Conservation (phyloP, 35 echinoderm and acorn worm genomes). For the Lytechinus pictus region DNA sequence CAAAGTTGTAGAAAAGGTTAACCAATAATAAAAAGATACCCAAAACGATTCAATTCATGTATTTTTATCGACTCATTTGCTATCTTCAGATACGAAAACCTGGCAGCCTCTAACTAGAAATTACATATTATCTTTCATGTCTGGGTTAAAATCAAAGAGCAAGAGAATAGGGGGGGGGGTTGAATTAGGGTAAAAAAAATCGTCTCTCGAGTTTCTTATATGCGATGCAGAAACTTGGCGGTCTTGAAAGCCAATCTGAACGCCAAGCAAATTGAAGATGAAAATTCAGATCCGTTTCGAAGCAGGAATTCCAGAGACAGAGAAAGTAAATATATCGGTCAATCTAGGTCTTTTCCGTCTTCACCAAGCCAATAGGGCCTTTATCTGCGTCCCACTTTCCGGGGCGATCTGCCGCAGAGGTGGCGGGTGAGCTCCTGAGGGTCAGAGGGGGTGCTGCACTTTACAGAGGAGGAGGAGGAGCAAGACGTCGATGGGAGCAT, state of each 20-base stretch:
- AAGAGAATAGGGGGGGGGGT: not conserved
- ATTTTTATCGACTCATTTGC: not conserved
- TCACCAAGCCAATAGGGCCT: constrained; percentile 21
- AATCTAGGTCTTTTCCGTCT: constrained; percentile 44
- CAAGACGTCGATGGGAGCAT: not conserved
- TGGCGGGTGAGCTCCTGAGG: not conserved
- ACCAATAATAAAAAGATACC: too few relatives aligned
- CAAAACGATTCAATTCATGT: not conserved
- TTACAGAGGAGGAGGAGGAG: not conserved
- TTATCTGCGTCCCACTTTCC: constrained; percentile 55
- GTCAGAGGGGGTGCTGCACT: not conserved
- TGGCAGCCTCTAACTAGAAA: not conserved
- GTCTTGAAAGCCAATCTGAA: not conserved
- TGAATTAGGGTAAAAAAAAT: not conserved
- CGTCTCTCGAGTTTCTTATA: not conserved
- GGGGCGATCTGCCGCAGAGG: constrained; percentile 6
- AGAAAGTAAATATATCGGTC: constrained; percentile 21
- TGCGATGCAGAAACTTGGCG: not conserved
- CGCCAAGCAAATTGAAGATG: not conserved
- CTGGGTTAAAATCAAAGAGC: not conserved
- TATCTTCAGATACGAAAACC: not conserved
- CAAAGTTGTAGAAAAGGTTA: too few relatives aligned
- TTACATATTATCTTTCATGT: not conserved
- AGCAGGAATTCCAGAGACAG: not conserved
- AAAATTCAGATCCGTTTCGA: not conserved